Evolutionary conservation across 1,140 invertebrate genomes (phyloP), one percentile per base, ranked within the genome.

Genomic region (Parapsyche elsis): DNA sequence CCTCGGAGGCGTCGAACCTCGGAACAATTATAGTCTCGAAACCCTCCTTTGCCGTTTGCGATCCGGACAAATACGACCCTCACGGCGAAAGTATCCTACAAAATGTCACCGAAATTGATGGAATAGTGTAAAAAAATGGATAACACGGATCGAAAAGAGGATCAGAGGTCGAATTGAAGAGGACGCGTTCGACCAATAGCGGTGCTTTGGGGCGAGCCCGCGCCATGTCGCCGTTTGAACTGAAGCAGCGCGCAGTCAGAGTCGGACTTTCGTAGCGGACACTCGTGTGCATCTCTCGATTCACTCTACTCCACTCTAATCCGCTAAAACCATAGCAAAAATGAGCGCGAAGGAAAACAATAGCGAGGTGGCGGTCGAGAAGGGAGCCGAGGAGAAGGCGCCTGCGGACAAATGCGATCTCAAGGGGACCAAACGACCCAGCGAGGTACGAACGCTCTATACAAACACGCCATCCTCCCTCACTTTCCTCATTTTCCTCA

Each of bases 321-420:
- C 88, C 86, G 90, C 53, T 5, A 10, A 30, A n/a, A n/a, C n/a
- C n/a, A n/a, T n/a, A n/a, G n/a, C 26, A 92, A 87, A 89, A 73
- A 95, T 95, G 94, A 95, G 94, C 92, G 91, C 93, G 88, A 94
- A 94, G 90, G 93, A 94, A 89, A 94, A 94, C 90, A 94, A 94
- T 89, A 89, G 90, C 86, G 94, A 95, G 90, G 94, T 95, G 87
- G 93, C 92, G 83, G 93, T 95, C 78, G 94, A 95, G 88, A 95
- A 95, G 91, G 92, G 91, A 85, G 93, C 93, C 86, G 94, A 93
- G 88, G 93, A 94, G 86, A 94, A 94, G 89, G 86, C 90, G 82
- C 87, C 88, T 79, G 88, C 85, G 67, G 93, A 94, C 87, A 95
- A 95, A 90, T 93, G 92, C 87, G 94, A 95, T 85, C 90, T 95